Percentiles rank a stretch among this genome's conserved stretches.
These are phyloP conservation scores for Papilio gigon DNA, from an alignment of 2,888 invertebrate species.

Conservation along the genomic window DNA sequence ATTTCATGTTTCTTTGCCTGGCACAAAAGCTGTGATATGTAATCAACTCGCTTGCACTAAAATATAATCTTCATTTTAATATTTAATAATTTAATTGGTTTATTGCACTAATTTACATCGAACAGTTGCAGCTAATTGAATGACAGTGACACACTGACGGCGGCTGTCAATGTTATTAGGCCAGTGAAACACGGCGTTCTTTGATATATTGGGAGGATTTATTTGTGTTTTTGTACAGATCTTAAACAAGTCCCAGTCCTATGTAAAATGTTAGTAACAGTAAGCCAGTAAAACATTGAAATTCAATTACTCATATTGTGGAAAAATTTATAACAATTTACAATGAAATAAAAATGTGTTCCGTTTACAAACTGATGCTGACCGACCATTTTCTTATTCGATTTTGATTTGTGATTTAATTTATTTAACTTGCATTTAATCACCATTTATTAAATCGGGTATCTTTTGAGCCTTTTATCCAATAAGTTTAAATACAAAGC, in stretches of 20 bases:
- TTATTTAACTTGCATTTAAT: no score
- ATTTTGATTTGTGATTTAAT: no score
- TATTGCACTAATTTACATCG: slow-evolving; percentile 41
- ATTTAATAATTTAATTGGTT: slow-evolving; percentile 41
- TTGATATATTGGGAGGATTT: slow-evolving; percentile 22
- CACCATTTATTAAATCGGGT: no score
- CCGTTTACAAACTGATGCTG: no score
- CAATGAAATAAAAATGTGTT: no score
- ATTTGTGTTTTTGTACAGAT: slow-evolving; percentile 9
- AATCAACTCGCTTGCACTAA: slow-evolving; percentile 21
- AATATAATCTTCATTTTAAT: slow-evolving; percentile 38
- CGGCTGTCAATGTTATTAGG: slow-evolving; percentile 30
- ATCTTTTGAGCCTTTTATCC: no score
- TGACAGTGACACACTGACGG: slow-evolving; percentile 38
- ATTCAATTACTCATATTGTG: background rate
- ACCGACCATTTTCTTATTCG: no score
- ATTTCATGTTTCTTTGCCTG: slow-evolving; percentile 35
- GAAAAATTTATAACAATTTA: no score
- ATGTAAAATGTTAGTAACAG: background rate
- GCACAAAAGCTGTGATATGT: slow-evolving; percentile 18
- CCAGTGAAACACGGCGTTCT: slow-evolving; percentile 20
- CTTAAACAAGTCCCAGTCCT: background rate
- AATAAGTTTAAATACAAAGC: no score
- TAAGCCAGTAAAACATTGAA: background rate
- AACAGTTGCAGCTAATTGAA: slow-evolving; percentile 41